These are phyloP conservation scores for Pica pica DNA, from an alignment of 2,113 vertebrate species.

Conservation along the genomic window DNA sequence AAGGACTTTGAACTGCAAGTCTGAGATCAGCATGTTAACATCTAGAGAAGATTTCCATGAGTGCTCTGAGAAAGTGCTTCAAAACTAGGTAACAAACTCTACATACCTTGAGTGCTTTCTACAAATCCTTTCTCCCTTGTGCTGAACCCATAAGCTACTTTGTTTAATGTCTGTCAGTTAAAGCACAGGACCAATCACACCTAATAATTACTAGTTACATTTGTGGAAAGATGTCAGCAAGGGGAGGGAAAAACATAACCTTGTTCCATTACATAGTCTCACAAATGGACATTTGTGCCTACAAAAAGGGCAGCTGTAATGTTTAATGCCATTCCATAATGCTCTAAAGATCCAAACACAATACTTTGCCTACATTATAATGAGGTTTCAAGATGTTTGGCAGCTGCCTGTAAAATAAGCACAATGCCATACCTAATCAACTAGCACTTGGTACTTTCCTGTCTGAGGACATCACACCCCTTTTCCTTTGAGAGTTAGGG, in stretches of 20 bases:
- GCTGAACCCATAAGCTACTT: background rate
- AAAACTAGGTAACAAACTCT: background rate
- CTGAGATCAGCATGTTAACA: background rate
- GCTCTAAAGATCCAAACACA: background rate
- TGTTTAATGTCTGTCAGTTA: background rate
- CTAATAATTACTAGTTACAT: background rate
- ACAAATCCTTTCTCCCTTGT: background rate
- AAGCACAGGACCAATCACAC: background rate
- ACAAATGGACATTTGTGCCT: background rate
- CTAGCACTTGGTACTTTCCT: background rate
- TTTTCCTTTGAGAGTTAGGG: background rate
- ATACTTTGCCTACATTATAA: background rate
- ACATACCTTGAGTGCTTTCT: background rate
- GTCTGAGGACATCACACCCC: background rate
- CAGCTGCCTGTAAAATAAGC: background rate
- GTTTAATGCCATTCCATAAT: background rate
- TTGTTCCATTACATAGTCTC: background rate
- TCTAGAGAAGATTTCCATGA: background rate
- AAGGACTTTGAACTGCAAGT: background rate
- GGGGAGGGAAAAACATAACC: rapidly evolving
- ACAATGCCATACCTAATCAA: background rate
- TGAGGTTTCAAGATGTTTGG: background rate
- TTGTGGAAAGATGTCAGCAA: background rate
- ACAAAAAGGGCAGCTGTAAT: background rate
- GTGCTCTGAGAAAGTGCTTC: background rate